Conservation (phyloP, 2,888 invertebrate genomes). For the Acanthosepion lycidas region DNA sequence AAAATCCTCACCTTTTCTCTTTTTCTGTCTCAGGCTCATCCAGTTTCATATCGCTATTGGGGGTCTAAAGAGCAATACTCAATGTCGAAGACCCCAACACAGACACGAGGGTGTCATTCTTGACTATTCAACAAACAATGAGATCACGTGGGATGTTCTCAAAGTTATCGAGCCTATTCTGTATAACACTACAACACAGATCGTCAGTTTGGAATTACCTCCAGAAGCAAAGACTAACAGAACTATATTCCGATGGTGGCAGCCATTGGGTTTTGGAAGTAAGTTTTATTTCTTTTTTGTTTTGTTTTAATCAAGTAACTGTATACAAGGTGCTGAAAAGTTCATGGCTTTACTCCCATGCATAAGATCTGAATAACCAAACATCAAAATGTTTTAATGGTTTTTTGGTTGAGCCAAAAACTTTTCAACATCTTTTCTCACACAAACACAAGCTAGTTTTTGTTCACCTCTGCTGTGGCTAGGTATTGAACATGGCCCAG, state of each 20-base stretch:
- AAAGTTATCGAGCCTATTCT: conserved; percentile 67
- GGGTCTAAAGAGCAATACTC: conserved; percentile 58
- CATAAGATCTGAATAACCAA: too few relatives aligned
- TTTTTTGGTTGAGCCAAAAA: too few relatives aligned
- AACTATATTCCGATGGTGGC: conserved; percentile 75
- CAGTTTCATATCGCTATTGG: conserved; percentile 73
- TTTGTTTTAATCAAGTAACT: neutral
- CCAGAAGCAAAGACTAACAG: conserved; percentile 69
- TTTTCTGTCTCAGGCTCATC: conserved; percentile 64
- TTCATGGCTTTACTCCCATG: too few relatives aligned
- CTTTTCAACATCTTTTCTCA: too few relatives aligned
- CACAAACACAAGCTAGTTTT: too few relatives aligned
- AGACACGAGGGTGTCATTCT: conserved; percentile 72
- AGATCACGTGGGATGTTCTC: conserved; percentile 71
- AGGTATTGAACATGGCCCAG: too few relatives aligned
- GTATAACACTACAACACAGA: conserved; percentile 63
- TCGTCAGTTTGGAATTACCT: conserved; percentile 70
- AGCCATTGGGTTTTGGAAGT: conserved; percentile 72
- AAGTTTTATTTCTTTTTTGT: conserved; percentile 39
- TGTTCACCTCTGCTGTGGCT: too few relatives aligned
- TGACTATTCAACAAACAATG: conserved; percentile 73
- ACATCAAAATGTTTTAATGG: too few relatives aligned
- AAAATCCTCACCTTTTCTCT: neutral
- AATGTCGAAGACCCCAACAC: conserved; percentile 65
- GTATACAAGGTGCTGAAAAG: too few relatives aligned